Conservation (phyloP, 2,113 vertebrate genomes). For the Conger conger region DNA sequence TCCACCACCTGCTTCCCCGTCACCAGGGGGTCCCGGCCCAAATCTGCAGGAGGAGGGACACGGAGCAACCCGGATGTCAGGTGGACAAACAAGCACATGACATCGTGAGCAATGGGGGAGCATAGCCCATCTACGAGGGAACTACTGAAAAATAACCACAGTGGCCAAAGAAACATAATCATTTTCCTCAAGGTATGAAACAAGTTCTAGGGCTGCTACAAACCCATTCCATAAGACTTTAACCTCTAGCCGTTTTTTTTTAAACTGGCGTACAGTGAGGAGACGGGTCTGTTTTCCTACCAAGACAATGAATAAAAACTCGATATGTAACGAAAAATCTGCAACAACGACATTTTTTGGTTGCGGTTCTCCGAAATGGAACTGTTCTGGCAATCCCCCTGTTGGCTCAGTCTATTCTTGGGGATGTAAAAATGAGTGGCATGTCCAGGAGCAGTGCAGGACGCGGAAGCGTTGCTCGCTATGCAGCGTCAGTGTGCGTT, state of each 20-base stretch:
- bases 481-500: not conserved
- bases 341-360: not conserved
- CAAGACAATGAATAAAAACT: not conserved
- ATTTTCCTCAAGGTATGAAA: not conserved
- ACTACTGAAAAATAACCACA: not conserved
- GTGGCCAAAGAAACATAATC: not conserved
- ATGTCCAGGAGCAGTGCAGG: not conserved
- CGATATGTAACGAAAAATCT: not conserved
- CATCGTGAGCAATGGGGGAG: no score
- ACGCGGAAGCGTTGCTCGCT: not conserved
- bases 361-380: not conserved
- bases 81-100: no score
- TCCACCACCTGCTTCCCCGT: constrained; percentile 82
- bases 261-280: not conserved
- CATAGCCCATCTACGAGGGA: not conserved
- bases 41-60: constrained; percentile 60
- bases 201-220: not conserved
- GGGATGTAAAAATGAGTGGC: not conserved
- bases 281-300: not conserved
- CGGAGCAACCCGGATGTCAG: not conserved
- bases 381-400: not conserved
- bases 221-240: not conserved
- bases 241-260: not conserved
- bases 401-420: not conserved
- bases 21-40: constrained; percentile 77